Percentiles rank a stretch among this genome's conserved stretches.
Evolutionary conservation across 2,113 vertebrate species (phyloP).

Genomic region (Merops nubicus): DNA sequence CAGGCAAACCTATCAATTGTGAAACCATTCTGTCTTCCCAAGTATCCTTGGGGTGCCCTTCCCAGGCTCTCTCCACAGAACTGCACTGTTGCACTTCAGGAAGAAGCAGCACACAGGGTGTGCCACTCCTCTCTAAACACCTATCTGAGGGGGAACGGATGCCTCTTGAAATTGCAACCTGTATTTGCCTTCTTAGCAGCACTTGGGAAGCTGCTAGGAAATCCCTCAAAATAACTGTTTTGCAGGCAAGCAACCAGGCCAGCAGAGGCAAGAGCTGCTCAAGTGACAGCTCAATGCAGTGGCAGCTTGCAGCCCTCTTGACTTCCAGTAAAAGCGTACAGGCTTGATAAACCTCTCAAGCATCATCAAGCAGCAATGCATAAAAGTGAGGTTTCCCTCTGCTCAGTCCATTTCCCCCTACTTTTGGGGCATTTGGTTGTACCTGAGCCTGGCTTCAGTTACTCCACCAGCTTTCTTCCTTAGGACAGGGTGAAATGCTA

Average conservation of each 20-base stretch:
- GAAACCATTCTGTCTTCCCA: neutral
- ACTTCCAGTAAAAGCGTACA: neutral
- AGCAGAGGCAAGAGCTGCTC: neutral
- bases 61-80: neutral
- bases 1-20: neutral
- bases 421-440: neutral
- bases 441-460: neutral
- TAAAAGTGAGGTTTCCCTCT: neutral
- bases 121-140: neutral
- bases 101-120: neutral
- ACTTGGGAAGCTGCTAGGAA: neutral
- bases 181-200: neutral
- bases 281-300: neutral
- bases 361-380: neutral
- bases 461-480: neutral
- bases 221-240: neutral
- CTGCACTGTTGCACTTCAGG: neutral
- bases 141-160: neutral
- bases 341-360: neutral
- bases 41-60: neutral
- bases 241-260: neutral
- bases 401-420: neutral
- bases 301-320: neutral
- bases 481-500: neutral
- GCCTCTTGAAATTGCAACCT: neutral